Evolutionary conservation across 2,888 invertebrate species (phyloP).

Genomic region (Rotaria magnacalcarata): DNA sequence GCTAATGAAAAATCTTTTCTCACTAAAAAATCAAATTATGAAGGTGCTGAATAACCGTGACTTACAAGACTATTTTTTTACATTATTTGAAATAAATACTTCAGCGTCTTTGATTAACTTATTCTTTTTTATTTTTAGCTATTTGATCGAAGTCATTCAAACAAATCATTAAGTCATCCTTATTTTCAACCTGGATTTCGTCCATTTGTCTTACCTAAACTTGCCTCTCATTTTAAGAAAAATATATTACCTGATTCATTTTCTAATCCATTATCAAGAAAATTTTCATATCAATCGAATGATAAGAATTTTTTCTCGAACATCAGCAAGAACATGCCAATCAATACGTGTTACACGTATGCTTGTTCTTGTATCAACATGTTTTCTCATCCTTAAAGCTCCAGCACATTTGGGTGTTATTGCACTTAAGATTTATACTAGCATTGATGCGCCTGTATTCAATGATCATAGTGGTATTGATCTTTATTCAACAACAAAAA

Average conservation of each 20-base stretch:
- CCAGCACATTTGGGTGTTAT: neutral
- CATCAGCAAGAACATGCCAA: neutral
- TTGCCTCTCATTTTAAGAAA: neutral
- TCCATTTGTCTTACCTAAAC: neutral
- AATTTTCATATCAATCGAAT: neutral
- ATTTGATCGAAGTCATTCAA: neutral
- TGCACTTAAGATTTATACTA: neutral
- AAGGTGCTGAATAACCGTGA: too few species aligned
- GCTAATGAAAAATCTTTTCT: too few species aligned
- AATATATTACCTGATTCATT: neutral
- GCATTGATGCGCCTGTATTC: neutral
- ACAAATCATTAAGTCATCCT: neutral
- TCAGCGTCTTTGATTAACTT: too few species aligned
- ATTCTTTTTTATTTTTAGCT: neutral
- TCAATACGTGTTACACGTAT: conserved; percentile 8
- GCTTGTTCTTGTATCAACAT: neutral
- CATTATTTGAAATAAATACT: too few species aligned
- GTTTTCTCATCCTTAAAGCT: neutral
- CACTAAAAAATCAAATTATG: too few species aligned
- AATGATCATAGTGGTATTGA: neutral
- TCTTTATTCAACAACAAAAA: too few species aligned
- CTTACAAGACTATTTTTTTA: too few species aligned
- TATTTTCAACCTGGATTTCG: neutral
- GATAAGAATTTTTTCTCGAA: neutral
- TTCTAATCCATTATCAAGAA: neutral